Conservation (phyloP, 2,113 vertebrate genomes). For the Pelecanoides urinatrix region DNA sequence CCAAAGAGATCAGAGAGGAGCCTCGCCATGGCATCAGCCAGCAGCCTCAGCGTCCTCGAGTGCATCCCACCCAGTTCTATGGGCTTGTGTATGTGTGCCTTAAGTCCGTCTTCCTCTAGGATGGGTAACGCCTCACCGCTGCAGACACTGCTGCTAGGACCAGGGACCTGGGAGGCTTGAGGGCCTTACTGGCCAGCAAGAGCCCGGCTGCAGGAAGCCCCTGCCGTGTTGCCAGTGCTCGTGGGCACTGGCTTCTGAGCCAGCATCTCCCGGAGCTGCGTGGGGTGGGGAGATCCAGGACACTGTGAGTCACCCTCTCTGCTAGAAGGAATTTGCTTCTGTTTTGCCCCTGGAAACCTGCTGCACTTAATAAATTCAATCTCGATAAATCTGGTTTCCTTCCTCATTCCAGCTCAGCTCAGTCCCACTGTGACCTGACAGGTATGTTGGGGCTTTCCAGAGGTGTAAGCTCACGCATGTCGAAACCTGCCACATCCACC, state of each 20-base stretch:
- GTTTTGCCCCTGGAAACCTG: not conserved
- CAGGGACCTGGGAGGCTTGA: not conserved
- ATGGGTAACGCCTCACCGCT: not conserved
- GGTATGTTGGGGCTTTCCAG: not conserved
- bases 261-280: not conserved
- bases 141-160: not conserved
- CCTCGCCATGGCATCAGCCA: not conserved
- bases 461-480: accelerated
- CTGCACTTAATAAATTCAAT: not conserved
- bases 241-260: not conserved
- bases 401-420: not conserved
- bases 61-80: not conserved
- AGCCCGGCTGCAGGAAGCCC: not conserved
- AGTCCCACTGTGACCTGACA: not conserved
- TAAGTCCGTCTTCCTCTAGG: not conserved
- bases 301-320: not conserved
- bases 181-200: not conserved
- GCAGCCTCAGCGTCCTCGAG: not conserved
- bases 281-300: not conserved
- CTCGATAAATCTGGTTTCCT: not conserved
- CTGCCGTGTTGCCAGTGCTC: not conserved
- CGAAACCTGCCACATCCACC: not conserved
- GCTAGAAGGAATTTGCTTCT: not conserved
- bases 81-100: not conserved
- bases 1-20: not conserved